Evolutionary conservation across 2,888 invertebrate genomes (phyloP), one percentile per base, ranked within the genome.

Genomic region (Apantesis nais): DNA sequence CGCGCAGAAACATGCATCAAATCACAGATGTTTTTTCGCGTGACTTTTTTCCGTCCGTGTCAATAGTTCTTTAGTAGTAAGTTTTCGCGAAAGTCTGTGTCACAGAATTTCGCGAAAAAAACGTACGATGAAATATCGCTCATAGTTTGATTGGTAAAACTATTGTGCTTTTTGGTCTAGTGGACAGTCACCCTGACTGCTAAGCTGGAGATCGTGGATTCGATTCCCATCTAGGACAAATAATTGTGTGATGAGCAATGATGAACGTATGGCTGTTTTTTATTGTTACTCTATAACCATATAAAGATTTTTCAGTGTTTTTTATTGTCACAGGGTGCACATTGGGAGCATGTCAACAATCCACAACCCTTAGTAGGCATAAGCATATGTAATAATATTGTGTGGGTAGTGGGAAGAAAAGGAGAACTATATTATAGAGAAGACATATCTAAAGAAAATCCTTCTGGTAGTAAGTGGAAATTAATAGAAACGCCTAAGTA

Each of bases 381-480:
- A 77, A 97, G 97, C 80, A 95, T 93, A 58, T 97, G 97, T 75
- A 96, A 97, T 25, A 96, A 97, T 31, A 92, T 95, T 31, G 97
- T 98, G 44, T 99, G 99, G 99, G 97, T 98, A 0, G 96, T 98
- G 25, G 98, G 98, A 0, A 96, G 97, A 83, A 98, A 98, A 92
- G 99, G 99, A 55, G 97, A 98, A 78, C 96, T 98, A 5, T 98
- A 97, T 89, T 97, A 97, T 92, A 95, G 99, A 79, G 96, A 97
- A 83, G 98, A 97, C 25, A 96, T 98, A 61, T 96, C 96, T 12
- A 89, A 93, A 77, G 95, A 96, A 41, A 97, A 96, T 87, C 96
- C 97, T 72, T 82, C 87, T 89, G 97, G 97, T 52, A 94, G 95
- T 19, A 96, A 96, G 71, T 98, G 98, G 98, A 97, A 97, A 84